These are phyloP conservation scores for Nematolebias whitei DNA, from an alignment of 2,113 vertebrate genomes.

Conservation along the genomic window DNA sequence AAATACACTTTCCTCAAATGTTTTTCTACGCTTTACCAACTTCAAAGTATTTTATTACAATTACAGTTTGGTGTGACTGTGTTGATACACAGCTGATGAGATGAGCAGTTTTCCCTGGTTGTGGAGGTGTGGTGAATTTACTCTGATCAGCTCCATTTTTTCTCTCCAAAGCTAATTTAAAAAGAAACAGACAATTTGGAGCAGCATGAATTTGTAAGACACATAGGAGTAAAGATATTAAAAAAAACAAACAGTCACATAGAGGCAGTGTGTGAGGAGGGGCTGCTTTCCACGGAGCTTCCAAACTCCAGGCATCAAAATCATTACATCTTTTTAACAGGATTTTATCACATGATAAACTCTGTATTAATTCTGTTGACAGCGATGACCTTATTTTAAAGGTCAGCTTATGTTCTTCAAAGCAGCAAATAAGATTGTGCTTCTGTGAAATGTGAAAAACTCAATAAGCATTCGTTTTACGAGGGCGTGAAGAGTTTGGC, in stretches of 20 bases:
- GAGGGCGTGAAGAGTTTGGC: slow-evolving; percentile 33
- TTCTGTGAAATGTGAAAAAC: slow-evolving; percentile 28
- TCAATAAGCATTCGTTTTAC: slow-evolving; percentile 33
- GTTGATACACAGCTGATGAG: too few species aligned
- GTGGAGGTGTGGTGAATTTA: too few species aligned
- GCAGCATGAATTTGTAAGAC: not conserved
- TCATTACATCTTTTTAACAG: not conserved
- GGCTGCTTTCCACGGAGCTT: not conserved
- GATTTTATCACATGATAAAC: not conserved
- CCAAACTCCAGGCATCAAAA: not conserved
- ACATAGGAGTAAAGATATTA: not conserved
- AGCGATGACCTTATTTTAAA: slow-evolving; percentile 1
- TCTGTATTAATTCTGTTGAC: not conserved
- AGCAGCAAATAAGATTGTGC: slow-evolving; percentile 5
- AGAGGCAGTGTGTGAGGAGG: not conserved
- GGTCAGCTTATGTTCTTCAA: slow-evolving; percentile 3
- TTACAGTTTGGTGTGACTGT: too few species aligned
- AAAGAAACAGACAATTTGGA: not conserved
- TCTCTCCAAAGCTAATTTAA: not conserved
- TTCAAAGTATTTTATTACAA: too few species aligned
- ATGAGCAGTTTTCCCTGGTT: too few species aligned
- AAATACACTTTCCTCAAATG: too few species aligned
- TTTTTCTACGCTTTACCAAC: too few species aligned
- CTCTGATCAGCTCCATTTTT: too few species aligned
- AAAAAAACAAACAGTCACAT: too few species aligned